Evolutionary conservation across 2,113 vertebrate genomes (phyloP), one percentile per base, ranked within the genome.

Genomic region (Lamprotornis superbus): DNA sequence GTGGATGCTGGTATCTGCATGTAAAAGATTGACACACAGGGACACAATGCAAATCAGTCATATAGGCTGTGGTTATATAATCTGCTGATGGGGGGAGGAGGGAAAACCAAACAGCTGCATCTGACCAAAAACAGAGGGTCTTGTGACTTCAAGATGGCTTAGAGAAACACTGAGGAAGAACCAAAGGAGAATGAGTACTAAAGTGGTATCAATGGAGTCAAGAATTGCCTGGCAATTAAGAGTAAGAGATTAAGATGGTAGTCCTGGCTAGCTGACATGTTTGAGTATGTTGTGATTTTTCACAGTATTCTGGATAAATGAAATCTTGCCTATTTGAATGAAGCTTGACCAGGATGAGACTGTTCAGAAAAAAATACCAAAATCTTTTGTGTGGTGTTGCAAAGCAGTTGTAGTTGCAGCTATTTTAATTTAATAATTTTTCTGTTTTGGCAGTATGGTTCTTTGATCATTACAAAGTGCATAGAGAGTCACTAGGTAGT

Each of bases 61-160:
- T 67, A 91, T 56, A 92, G 74, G 31, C 69, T 88, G 64, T 65
- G 85, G 56, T 97, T 97, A 92, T 92, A 85, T 96, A 96, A 96
- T 61, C 74, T 92, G 39, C 64, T 94, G 53, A 57, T 79, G 42
- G 59, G 84, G 53, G 85, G 85, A 93, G 88, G 89, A 83, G 92
- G 77, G 35, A 69, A 76, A 78, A 71, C 69, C 22, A 60, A 95
- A 93, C 97, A 95, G 95, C 80, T 95, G 94, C 91, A 87, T 75
- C 75, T 86, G 50, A 46, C 83, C 64, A 70, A 89, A 95, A 95
- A 28, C 81, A 95, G 93, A 91, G 40, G 42, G 52, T 68, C n/a
- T 73, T 77, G 20, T 70, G 49, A 80, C 63, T 94, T 82, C 22
- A 59, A 55, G 61, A 35, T 79, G 70, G 76, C 57, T 87, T 89